Conservation (phyloP, 2,888 invertebrate genomes). For the Aspidiotus destructor region DNA sequence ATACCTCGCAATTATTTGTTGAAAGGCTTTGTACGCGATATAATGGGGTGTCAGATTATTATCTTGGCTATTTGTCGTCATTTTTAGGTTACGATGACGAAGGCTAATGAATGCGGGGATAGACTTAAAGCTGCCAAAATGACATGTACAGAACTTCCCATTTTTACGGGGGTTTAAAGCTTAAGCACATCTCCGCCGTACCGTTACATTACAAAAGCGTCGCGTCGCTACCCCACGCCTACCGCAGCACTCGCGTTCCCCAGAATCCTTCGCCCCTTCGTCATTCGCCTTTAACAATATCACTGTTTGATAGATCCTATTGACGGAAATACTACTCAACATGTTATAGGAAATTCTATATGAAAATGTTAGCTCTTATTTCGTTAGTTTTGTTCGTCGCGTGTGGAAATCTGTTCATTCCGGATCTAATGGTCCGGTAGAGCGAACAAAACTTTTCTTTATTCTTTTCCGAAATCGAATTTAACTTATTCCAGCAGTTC, state of each 20-base stretch:
- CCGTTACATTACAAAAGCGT: conserved; percentile 8
- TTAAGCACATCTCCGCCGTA: conserved; percentile 8
- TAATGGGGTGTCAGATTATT: conserved; percentile 32
- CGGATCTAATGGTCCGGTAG: no score
- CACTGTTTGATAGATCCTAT: neutral
- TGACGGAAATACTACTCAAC: neutral
- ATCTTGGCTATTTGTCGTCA: conserved; percentile 32
- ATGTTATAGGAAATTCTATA: neutral
- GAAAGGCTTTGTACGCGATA: conserved; percentile 21
- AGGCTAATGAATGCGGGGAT: conserved; percentile 30
- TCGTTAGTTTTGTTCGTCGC: no score
- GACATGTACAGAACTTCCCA: conserved; percentile 30
- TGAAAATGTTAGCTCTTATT: no score
- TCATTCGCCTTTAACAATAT: conserved; percentile 8
- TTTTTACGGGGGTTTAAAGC: conserved; percentile 14
- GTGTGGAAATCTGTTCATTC: no score
- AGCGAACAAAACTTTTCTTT: no score
- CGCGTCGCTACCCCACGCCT: neutral
- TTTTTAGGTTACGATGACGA: conserved; percentile 26
- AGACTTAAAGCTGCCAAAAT: conserved; percentile 25
- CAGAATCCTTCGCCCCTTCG: conserved; percentile 9
- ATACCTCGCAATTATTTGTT: conserved; percentile 23
- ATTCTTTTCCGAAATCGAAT: no score
- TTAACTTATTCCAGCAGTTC: no score
- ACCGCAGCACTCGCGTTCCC: neutral